Evolutionary conservation across 2,888 invertebrate genomes (phyloP).

Genomic region (Allacma fusca): DNA sequence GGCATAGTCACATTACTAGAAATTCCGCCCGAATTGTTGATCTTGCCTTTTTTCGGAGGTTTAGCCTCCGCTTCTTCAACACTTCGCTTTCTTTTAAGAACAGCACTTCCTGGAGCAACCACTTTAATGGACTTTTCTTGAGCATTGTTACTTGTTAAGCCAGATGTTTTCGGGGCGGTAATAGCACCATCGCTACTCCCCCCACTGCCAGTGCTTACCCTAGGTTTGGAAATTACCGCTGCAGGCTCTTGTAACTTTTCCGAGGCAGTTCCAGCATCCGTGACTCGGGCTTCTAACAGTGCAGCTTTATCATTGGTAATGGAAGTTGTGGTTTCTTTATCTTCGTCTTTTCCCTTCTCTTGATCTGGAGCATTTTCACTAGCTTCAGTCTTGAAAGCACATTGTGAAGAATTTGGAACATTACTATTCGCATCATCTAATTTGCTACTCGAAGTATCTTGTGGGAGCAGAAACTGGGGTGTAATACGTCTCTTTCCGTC

Average conservation of each 20-base stretch:
- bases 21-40: background rate
- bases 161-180: background rate
- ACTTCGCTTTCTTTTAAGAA: conserved; percentile 38
- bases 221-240: conserved; percentile 24
- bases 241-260: background rate
- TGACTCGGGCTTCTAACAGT: conserved; percentile 36
- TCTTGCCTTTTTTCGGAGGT: conserved; percentile 12
- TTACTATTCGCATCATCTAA: conserved; percentile 63
- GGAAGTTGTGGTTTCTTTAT: background rate
- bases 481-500: conserved; percentile 96
- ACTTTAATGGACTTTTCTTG: background rate
- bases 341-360: background rate
- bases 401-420: background rate
- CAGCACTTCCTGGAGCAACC: conserved; percentile 20
- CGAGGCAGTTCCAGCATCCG: conserved; percentile 4
- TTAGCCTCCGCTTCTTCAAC: conserved; percentile 30
- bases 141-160: background rate
- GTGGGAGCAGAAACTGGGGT: conserved; percentile 89
- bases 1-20: background rate
- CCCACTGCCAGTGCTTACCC: conserved; percentile 37
- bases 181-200: conserved; percentile 29
- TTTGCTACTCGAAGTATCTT: conserved; percentile 66
- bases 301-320: conserved; percentile 11
- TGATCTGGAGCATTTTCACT: background rate
- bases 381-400: background rate